Evolutionary conservation across 2,888 invertebrate species (phyloP), one percentile per base, ranked within the genome.

Genomic region (Aphelenchoides bicaudatus): DNA sequence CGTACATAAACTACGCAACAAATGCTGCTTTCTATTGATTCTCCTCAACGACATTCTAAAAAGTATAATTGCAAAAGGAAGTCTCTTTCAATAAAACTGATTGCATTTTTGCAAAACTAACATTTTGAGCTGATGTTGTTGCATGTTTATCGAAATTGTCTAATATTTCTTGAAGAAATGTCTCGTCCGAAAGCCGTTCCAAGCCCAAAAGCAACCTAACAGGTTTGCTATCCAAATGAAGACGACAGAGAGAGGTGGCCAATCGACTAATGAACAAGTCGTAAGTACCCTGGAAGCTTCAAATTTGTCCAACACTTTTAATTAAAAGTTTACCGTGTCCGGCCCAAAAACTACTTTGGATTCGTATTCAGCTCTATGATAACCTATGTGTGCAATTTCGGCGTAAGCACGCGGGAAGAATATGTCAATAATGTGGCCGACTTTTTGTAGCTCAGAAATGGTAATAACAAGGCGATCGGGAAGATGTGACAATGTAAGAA

Each of bases 341-440:
- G 63, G 63, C 5, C 74, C 74, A 5, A 74, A 57, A 2, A 71
- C 57, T 13, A 62, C 58, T 43, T 66, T 71, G 8, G 64, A 53
- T 2, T 74, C 73, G 71, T 71, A 74, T 23, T 74, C 74, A 39
- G 29, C 21, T 4, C 46, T 39, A 10, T 8, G 10, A 30, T 56
- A 37, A 13, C 21, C 19, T 6, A 6, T 8, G 37, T 28, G n/a
- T 13, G 53, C 49, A 21, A 27, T n/a, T 10, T 34, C n/a, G 19
- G 48, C 47, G 19, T 51, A 23, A 4, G 25, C 65, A 3, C 55
- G 23, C 13, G 72, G 72, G 37, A 67, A 67, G 16, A 70, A 52
- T 2, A 74, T 65, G 39, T 74, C 70, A 28, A 70, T 52, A 1
- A 72, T 60, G 54, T 70, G 67, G 6, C 71, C 74, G 34, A 74